A percentile compares a stretch with the other conserved stretches of the same genome.
Conservation (phyloP, 2,113 vertebrate species). For the Burhinus oedicnemus region DNA sequence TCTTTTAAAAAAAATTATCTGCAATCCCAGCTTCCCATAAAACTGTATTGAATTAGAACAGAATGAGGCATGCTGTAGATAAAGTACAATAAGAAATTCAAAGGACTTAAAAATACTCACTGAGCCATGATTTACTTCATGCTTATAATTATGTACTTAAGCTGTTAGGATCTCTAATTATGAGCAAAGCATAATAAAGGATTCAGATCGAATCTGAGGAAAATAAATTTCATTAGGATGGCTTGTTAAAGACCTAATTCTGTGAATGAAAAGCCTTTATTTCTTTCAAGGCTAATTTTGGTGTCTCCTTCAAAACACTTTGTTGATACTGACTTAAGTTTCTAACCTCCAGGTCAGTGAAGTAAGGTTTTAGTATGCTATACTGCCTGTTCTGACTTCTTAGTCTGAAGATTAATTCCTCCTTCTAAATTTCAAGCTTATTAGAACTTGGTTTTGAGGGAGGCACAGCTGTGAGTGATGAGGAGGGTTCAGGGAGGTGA, state of each 20-base stretch:
- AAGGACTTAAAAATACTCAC: background rate
- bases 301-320: background rate
- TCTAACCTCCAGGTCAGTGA: background rate
- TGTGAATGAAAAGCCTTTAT: background rate
- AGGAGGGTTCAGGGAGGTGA: background rate
- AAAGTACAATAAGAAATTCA: background rate
- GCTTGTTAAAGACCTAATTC: background rate
- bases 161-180: background rate
- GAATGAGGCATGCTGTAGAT: background rate
- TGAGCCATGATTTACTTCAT: background rate
- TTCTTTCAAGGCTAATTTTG: background rate
- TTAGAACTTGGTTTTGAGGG: background rate
- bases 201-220: background rate
- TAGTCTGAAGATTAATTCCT: background rate
- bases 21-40: background rate
- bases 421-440: background rate
- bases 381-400: background rate
- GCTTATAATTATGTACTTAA: background rate
- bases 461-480: background rate
- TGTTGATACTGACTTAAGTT: background rate
- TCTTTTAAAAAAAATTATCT: background rate
- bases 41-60: background rate
- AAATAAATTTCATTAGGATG: background rate
- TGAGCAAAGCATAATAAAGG: background rate
- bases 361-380: background rate